phyloP scores from a whole-genome alignment of 2,113 vertebrate genomes.

The Sphaerodactylus townsendi region DNA sequence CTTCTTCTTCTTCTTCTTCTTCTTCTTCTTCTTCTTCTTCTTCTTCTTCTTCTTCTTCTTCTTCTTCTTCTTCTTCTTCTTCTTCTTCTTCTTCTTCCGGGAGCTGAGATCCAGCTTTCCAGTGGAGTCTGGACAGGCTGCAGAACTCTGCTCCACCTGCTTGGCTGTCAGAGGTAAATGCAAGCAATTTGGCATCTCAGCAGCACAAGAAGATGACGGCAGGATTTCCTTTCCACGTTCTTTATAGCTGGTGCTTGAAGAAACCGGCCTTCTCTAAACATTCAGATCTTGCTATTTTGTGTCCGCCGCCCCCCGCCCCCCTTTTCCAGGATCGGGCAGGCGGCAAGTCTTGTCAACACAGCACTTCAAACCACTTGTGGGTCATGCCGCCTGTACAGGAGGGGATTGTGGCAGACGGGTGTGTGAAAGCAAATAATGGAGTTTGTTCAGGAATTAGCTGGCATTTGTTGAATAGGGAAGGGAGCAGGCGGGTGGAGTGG shows the following conservation, averaged over 20 bases:
- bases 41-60: too few species aligned
- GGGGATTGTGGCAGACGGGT: not conserved
- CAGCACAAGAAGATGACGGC: not conserved
- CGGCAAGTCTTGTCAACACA: slow-evolving; percentile 27
- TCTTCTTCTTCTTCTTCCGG: too few species aligned
- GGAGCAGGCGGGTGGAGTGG: slow-evolving; percentile 29
- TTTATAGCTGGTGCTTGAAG: not conserved
- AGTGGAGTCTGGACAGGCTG: not conserved
- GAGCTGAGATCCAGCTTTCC: not conserved
- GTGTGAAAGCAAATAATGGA: slow-evolving; percentile 30
- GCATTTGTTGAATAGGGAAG: slow-evolving; percentile 36
- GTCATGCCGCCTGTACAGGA: slow-evolving; percentile 11
- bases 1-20: too few species aligned
- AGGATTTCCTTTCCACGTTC: not conserved
- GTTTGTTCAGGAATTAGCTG: slow-evolving; percentile 40
- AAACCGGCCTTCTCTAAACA: not conserved
- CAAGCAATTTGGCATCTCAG: not conserved
- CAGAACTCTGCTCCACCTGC: too few species aligned
- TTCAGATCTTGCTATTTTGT: not conserved
- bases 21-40: too few species aligned
- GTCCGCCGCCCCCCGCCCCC: not conserved
- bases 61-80: too few species aligned
- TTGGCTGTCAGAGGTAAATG: not conserved
- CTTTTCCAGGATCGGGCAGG: not conserved
- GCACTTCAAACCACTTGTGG: slow-evolving; percentile 39